Evolutionary conservation across 1,140 invertebrate genomes (phyloP), one percentile per base, ranked within the genome.

Genomic region (Stegodyphus dumicola): DNA sequence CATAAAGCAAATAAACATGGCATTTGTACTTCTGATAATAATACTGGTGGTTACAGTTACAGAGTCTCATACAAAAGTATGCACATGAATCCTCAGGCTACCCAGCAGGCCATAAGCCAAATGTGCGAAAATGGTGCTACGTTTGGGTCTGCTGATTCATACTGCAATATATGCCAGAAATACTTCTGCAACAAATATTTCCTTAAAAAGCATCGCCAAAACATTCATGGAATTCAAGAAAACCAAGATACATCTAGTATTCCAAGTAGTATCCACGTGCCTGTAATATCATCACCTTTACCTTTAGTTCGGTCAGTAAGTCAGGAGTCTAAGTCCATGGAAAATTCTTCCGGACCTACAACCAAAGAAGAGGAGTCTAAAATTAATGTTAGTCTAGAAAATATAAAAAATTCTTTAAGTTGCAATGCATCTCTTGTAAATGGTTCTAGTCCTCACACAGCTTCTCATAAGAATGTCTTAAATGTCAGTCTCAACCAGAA

Each of bases 1-100:
- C 96, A 98, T 92, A 96, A 96, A 90, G 96, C 96, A 5, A 98
- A 98, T 90, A 97, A 97, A 89, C 96, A 98, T 89, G 96, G 96
- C 10, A 96, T 98, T 80, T 91, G 90, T 87, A 56, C 78, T 78
- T 51, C 53, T 65, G 84, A 86, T n/a, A 86, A 73, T 73, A 74
- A 53, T 73, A 54, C 53, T 64, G 18, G 51, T 69, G n/a, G 71
- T 60, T 66, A 75, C 51, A 70, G 49, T 11, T 78, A 77, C 9
- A 60, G 67, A 78, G 13, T 54, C n/a, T n/a, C 75, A 9, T 86
- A 73, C 66, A 86, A 86, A 52, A 86, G 10, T 54, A 73, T 86
- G 66, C 75, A 70, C 48, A 53, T 77, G 53, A 65, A 64, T 73
- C 76, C 76, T 71, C 81, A 85, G 48, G 33, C 65, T 54, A 13